These are phyloP conservation scores for Drosophila lowei DNA, from an alignment of 1,140 invertebrate genomes.

Conservation along the genomic window DNA sequence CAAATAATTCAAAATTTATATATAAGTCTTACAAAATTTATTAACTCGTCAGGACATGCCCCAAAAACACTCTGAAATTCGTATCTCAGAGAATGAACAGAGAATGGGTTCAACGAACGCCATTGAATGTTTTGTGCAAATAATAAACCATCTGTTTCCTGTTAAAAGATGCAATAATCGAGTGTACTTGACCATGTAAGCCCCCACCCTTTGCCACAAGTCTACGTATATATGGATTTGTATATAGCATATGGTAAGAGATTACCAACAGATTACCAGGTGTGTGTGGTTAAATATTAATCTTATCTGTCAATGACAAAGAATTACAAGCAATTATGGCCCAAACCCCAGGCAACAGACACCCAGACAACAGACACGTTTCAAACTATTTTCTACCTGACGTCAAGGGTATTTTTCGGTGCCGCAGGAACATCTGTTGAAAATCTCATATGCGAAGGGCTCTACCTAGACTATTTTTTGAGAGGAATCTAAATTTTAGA, in stretches of 20 bases:
- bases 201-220: neutral
- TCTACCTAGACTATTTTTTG: constrained; percentile 1
- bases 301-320: constrained; percentile 21
- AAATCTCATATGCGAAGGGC: constrained; percentile 30
- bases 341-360: neutral
- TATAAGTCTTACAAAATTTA: too few species aligned
- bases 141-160: neutral
- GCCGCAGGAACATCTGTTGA: constrained; percentile 49
- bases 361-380: neutral
- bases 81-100: too few species aligned
- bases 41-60: too few species aligned
- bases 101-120: constrained; percentile 27
- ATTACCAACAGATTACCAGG: constrained; percentile 5
- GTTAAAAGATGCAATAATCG: neutral
- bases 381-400: constrained; percentile 55
- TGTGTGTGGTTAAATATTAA: constrained; percentile 12
- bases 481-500: neutral
- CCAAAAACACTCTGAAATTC: too few species aligned
- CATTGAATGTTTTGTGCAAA: constrained; percentile 12
- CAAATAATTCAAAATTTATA: too few species aligned
- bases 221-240: neutral
- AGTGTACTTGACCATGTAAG: constrained; percentile 23
- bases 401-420: neutral
- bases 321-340: constrained; percentile 24
- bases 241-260: neutral